Conservation (phyloP, 1,140 invertebrate genomes). For the Zophobas atratus region DNA sequence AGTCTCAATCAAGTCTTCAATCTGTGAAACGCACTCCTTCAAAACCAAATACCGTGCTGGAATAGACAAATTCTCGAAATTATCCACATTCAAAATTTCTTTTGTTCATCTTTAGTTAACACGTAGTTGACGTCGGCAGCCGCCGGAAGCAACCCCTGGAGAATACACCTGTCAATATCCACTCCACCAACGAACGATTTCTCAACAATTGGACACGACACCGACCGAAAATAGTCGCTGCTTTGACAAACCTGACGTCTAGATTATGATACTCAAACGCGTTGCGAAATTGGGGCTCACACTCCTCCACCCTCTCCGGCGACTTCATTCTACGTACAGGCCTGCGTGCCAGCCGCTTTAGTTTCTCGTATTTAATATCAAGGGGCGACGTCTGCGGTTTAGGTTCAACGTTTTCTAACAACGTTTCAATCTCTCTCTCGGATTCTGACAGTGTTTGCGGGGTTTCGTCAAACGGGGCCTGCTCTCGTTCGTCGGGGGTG, state of each 20-base stretch:
- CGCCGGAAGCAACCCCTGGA: conserved; percentile 51
- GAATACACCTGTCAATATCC: conserved; percentile 56
- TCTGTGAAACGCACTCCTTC: conserved; percentile 44
- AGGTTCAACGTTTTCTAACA: conserved; percentile 12
- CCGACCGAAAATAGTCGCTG: conserved; percentile 44
- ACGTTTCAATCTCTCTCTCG: conserved; percentile 21
- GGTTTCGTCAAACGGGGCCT: background rate
- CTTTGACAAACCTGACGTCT: conserved; percentile 51
- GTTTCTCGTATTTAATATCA: conserved; percentile 50
- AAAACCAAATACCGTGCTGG: conserved; percentile 55
- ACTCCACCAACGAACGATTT: conserved; percentile 48
- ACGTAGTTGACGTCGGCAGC: conserved; percentile 41
- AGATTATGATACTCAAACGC: conserved; percentile 55
- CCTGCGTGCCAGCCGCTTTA: conserved; percentile 51
- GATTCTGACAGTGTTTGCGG: conserved; percentile 4
- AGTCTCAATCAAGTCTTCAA: conserved; percentile 50
- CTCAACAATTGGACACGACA: conserved; percentile 27
- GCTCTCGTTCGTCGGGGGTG: background rate
- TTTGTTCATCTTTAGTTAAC: conserved; percentile 54
- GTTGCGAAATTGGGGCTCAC: conserved; percentile 47
- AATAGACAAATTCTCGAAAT: conserved; percentile 60
- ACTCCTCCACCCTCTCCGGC: conserved; percentile 33
- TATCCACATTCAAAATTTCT: conserved; percentile 55
- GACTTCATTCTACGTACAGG: conserved; percentile 46
- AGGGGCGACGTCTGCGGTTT: conserved; percentile 30